phyloP scores from a whole-genome alignment of 2,113 vertebrate genomes.

The Oryzias curvinotus region DNA sequence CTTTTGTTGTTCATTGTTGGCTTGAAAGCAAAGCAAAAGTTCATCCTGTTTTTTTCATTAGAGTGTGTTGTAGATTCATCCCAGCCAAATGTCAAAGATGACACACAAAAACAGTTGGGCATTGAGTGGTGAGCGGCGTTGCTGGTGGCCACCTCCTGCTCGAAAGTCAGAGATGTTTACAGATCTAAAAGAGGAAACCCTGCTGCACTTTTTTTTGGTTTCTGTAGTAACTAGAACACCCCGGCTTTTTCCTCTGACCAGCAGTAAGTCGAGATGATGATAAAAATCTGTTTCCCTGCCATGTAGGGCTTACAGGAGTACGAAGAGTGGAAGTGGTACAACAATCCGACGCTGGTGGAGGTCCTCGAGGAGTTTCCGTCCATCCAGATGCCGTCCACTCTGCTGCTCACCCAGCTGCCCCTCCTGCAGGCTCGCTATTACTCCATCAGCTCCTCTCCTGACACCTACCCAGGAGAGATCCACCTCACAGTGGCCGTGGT shows the following conservation, averaged over 20 bases:
- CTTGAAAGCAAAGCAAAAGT: slow-evolving; percentile 35
- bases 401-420: slow-evolving; percentile 94
- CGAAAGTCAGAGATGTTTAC: slow-evolving; percentile 32
- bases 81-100: slow-evolving; percentile 56
- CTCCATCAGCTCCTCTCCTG: slow-evolving; percentile 96
- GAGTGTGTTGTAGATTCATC: slow-evolving; percentile 37
- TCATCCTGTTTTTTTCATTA: slow-evolving; percentile 6
- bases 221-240: not conserved
- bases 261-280: not conserved
- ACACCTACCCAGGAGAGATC: slow-evolving; percentile 88
- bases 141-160: slow-evolving; percentile 38
- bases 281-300: not conserved
- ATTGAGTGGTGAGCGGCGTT: slow-evolving; percentile 24
- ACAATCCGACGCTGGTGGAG: slow-evolving; percentile 93
- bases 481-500: slow-evolving; percentile 97
- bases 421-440: slow-evolving; percentile 95
- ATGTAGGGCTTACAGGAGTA: slow-evolving; percentile 94
- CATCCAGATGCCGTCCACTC: slow-evolving; percentile 89
- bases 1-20: slow-evolving; percentile 29
- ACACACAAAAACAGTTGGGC: slow-evolving; percentile 47
- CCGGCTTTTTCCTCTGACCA: not conserved
- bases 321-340: slow-evolving; percentile 98
- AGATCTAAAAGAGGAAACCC: slow-evolving; percentile 34
- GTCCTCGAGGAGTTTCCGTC: slow-evolving; percentile 95
- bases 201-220: not conserved